A percentile compares a stretch with the other conserved stretches of the same genome.
Conservation (phyloP, 2,797 vertebrate species). For the Psittacula echo region DNA sequence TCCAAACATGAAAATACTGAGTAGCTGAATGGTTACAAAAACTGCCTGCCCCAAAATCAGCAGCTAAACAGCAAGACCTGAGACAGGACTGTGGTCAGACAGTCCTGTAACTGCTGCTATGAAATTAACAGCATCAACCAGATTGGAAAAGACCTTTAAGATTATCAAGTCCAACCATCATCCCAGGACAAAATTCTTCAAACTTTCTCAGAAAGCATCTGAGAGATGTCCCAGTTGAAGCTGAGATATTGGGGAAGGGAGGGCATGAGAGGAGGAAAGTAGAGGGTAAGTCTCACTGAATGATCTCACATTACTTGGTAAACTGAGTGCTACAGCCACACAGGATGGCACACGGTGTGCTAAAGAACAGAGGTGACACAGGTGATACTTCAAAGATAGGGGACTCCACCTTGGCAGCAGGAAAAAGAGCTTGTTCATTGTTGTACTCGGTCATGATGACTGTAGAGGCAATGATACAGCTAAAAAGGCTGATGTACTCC, state of each 20-base stretch:
- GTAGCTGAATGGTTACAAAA: neutral
- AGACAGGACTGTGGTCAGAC: neutral
- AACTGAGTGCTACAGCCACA: neutral
- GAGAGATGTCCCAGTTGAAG: neutral
- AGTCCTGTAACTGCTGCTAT: neutral
- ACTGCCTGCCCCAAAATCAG: neutral
- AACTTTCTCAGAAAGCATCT: neutral
- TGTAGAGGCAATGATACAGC: accelerated
- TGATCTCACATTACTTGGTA: neutral
- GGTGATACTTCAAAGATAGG: neutral
- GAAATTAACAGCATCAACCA: neutral
- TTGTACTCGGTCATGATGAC: accelerated
- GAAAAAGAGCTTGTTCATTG: neutral
- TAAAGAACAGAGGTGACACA: neutral
- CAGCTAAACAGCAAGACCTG: neutral
- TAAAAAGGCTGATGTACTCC: neutral
- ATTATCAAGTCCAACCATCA: neutral
- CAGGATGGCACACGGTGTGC: neutral
- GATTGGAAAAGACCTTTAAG: neutral
- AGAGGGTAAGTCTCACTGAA: neutral
- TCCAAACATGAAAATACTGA: neutral
- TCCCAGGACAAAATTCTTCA: neutral
- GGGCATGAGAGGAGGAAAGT: neutral
- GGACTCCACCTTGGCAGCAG: neutral
- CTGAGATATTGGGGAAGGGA: neutral